Percentiles rank a stretch among this genome's conserved stretches.
Evolutionary conservation across 2,797 vertebrate species (phyloP).

Genomic region (Cossypha dichroa): DNA sequence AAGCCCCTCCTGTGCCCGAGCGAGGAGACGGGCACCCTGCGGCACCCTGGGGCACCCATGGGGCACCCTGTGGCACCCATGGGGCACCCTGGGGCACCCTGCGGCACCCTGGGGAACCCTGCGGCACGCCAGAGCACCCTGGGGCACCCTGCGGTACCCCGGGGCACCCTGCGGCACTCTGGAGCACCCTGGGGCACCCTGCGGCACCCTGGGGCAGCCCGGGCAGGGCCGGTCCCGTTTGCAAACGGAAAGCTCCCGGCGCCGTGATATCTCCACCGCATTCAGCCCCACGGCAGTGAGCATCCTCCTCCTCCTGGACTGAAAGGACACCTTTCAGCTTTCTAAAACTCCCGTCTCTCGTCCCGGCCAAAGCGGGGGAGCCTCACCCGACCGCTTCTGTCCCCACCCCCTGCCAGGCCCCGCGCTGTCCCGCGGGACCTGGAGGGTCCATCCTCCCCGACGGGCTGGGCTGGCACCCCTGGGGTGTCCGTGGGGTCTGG

Average conservation of each 20-base stretch:
- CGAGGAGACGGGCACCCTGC: rapidly evolving
- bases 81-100: rapidly evolving
- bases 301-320: not conserved
- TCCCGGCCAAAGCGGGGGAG: not conserved
- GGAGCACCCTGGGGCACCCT: not conserved
- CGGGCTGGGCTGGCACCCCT: not conserved
- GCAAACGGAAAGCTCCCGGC: not conserved
- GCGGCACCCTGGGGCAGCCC: not conserved
- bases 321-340: not conserved
- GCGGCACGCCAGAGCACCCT: too few relatives aligned
- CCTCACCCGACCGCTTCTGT: not conserved
- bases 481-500: too few relatives aligned
- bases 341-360: not conserved
- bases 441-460: not conserved
- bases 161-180: rapidly evolving
- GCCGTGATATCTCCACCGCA: not conserved
- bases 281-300: not conserved
- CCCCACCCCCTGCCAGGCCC: too few relatives aligned
- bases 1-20: rapidly evolving
- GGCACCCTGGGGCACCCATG: rapidly evolving
- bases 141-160: rapidly evolving
- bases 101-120: rapidly evolving
- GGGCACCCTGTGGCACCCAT: rapidly evolving
- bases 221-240: rapidly evolving
- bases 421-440: rapidly evolving